Evolutionary conservation across 2,797 vertebrate genomes (phyloP).

Genomic region (Mus spretus): DNA sequence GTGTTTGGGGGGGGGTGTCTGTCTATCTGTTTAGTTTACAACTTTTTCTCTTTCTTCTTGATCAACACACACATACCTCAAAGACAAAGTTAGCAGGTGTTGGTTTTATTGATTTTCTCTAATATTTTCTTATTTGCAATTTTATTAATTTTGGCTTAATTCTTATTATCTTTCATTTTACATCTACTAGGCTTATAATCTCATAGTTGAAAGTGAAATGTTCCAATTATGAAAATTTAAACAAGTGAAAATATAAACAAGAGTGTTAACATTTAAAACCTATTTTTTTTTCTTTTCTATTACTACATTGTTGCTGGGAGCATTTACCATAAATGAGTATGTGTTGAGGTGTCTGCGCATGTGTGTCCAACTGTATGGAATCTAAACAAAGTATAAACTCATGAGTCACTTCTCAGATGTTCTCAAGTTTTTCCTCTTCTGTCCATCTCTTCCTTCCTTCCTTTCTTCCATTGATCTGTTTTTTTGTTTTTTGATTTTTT

Average conservation of each 20-base stretch:
- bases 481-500: not conserved
- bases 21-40: not conserved
- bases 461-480: not conserved
- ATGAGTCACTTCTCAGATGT: not conserved
- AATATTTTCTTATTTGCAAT: not conserved
- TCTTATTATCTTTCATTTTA: not conserved
- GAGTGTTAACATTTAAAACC: not conserved
- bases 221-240: no score
- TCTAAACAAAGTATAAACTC: not conserved
- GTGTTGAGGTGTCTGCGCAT: not conserved
- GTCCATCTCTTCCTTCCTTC: not conserved
- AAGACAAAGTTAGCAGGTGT: not conserved
- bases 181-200: not conserved
- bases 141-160: not conserved
- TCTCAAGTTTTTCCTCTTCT: not conserved
- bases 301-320: not conserved
- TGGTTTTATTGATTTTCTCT: not conserved
- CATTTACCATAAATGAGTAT: not conserved
- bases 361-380: not conserved
- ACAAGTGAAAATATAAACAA: not conserved
- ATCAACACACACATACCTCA: not conserved
- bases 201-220: not conserved
- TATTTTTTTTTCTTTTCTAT: not conserved
- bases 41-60: not conserved
- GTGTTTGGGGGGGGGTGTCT: no score